These are phyloP conservation scores for Linurgus olivaceus DNA, from an alignment of 2,797 vertebrate genomes.

Conservation along the genomic window DNA sequence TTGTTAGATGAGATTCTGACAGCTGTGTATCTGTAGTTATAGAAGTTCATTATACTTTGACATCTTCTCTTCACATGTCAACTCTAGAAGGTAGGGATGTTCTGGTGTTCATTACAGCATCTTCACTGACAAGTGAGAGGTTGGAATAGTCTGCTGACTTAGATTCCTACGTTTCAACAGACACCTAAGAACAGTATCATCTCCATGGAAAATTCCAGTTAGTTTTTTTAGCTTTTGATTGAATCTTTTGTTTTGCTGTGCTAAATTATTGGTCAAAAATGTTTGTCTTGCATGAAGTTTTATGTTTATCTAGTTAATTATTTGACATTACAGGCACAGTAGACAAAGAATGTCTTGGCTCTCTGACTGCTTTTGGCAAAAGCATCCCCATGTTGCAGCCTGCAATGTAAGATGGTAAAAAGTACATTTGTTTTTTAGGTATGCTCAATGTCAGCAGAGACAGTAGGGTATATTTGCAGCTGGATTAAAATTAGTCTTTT, in stretches of 20 bases:
- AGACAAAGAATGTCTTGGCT: neutral
- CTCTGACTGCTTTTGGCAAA: neutral
- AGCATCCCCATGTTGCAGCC: neutral
- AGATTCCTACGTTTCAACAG: neutral
- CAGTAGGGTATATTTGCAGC: neutral
- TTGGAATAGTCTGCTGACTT: neutral
- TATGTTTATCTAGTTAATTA: neutral
- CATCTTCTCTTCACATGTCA: neutral
- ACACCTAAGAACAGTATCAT: neutral
- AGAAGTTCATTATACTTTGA: neutral
- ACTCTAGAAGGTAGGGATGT: neutral
- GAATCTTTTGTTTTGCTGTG: neutral
- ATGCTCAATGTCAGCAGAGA: neutral
- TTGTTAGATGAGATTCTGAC: neutral
- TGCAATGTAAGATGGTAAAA: neutral
- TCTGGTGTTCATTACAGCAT: neutral
- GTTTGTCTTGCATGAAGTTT: neutral
- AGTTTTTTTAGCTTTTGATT: neutral
- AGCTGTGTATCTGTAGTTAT: rapidly evolving
- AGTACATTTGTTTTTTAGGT: neutral
- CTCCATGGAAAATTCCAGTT: neutral
- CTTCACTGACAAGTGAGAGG: neutral
- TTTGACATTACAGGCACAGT: neutral
- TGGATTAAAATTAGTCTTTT: neutral
- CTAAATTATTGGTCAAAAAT: neutral